Conservation (phyloP, 1,140 invertebrate species). For the Procambarus clarkii region DNA sequence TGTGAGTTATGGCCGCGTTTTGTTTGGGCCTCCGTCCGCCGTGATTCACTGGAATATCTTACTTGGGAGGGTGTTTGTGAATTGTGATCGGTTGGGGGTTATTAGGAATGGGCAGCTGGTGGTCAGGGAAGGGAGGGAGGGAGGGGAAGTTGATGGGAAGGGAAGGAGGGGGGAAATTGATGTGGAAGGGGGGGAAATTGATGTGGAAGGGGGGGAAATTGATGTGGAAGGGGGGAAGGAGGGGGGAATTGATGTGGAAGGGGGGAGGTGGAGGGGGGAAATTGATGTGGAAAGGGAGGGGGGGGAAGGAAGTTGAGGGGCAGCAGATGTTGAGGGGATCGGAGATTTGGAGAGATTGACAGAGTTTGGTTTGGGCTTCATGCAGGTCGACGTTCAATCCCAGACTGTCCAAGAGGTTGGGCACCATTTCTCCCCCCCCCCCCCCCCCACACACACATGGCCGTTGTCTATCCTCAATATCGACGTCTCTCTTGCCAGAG, state of each 20-base stretch:
- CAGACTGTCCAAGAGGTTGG: too few species aligned
- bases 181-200: too few species aligned
- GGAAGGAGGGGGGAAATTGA: background rate
- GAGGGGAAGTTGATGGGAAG: background rate
- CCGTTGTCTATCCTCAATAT: too few species aligned
- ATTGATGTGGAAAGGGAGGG: background rate
- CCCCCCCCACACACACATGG: too few species aligned
- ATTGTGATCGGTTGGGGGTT: background rate
- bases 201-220: background rate
- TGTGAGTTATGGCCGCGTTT: constrained; percentile 29
- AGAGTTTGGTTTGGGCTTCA: too few species aligned
- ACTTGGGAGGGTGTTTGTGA: constrained; percentile 1
- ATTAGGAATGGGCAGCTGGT: background rate
- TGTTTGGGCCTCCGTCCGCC: constrained; percentile 1
- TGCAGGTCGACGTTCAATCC: too few species aligned
- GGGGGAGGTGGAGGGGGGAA: background rate
- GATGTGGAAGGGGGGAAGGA: background rate
- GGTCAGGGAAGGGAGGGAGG: background rate
- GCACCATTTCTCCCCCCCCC: too few species aligned
- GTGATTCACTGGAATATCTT: constrained; percentile 25
- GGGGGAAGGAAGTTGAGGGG: background rate
- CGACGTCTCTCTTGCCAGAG: too few species aligned
- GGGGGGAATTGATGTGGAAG: background rate
- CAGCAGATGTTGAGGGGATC: background rate
- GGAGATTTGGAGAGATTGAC: too few species aligned